Evolutionary conservation across 2,113 vertebrate genomes (phyloP).

Genomic region (Rhinoptilus africanus): DNA sequence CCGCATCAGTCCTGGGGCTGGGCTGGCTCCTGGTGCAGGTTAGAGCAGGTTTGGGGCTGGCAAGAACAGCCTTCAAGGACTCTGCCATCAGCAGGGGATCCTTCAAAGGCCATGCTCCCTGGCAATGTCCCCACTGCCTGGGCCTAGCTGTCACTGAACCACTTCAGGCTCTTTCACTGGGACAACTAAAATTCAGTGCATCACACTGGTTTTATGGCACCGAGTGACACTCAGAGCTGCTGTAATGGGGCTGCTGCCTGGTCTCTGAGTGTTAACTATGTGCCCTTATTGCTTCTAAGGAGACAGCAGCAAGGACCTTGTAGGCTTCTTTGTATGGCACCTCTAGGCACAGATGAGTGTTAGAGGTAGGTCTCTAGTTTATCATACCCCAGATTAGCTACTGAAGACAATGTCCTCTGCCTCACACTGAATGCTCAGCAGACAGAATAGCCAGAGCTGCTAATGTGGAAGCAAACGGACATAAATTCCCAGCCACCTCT

Average conservation of each 20-base stretch:
- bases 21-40: neutral
- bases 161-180: neutral
- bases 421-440: neutral
- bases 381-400: neutral
- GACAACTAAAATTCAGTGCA: neutral
- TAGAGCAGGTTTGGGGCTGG: neutral
- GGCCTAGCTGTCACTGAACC: neutral
- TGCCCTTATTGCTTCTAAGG: neutral
- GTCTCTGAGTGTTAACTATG: neutral
- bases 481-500: neutral
- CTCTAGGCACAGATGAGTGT: neutral
- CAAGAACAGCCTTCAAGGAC: neutral
- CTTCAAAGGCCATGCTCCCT: neutral
- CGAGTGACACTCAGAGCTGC: neutral
- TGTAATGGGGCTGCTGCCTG: neutral
- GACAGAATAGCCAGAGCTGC: neutral
- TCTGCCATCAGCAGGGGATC: neutral
- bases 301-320: neutral
- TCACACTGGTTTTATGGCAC: neutral
- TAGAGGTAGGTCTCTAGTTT: neutral
- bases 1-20: neutral
- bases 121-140: neutral
- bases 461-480: neutral
- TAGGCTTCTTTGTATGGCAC: neutral
- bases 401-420: neutral